phyloP scores from a whole-genome alignment of 2,797 vertebrate genomes.

The Australoheros facetus region DNA sequence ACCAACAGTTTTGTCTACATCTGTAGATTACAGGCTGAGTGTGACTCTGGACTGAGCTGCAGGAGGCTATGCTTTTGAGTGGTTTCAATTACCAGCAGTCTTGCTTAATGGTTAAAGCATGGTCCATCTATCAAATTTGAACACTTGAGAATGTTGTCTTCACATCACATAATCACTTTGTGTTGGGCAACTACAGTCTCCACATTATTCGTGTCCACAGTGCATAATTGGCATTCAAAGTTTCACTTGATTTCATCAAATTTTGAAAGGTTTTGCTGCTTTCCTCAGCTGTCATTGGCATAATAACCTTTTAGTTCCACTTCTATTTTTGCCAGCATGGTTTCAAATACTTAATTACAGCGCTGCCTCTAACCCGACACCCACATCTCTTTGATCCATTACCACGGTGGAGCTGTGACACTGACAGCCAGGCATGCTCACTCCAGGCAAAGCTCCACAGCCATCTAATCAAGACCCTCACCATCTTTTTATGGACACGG shows the following conservation, averaged over 20 bases:
- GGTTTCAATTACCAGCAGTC: background rate
- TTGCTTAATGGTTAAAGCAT: background rate
- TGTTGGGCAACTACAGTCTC: background rate
- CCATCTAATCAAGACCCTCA: conserved; percentile 44
- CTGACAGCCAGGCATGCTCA: conserved; percentile 25
- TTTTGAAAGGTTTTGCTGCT: background rate
- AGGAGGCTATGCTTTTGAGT: background rate
- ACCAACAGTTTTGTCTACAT: too few species aligned
- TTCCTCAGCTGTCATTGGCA: conserved; percentile 23
- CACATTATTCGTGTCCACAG: conserved; percentile 1
- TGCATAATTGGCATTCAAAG: background rate
- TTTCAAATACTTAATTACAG: conserved; percentile 62
- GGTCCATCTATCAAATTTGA: background rate
- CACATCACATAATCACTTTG: background rate
- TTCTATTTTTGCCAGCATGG: conserved; percentile 50
- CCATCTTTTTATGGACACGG: conserved; percentile 40
- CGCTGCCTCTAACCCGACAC: conserved; percentile 35
- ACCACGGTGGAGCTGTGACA: conserved; percentile 40
- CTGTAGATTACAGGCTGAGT: background rate
- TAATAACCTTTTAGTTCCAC: conserved; percentile 54
- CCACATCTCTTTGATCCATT: conserved; percentile 60
- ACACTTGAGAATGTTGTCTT: conserved; percentile 3
- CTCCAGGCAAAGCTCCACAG: conserved; percentile 35
- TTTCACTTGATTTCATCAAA: conserved; percentile 35
- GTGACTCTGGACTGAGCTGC: background rate